Evolutionary conservation across 2,113 vertebrate species (phyloP).

Genomic region (Shinisaurus crocodilurus): DNA sequence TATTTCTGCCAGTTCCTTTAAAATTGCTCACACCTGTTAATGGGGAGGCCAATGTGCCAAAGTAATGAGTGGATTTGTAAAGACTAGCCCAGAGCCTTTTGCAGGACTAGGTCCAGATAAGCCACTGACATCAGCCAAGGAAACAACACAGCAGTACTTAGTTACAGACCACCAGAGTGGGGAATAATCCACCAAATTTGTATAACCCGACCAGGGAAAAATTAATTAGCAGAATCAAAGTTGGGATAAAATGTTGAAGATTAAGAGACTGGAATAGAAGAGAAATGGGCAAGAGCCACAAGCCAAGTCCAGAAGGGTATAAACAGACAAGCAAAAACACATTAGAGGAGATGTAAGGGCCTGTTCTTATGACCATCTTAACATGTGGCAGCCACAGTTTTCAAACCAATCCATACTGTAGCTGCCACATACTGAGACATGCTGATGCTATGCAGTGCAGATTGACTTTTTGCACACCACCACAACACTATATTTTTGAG

Average conservation of each 20-base stretch:
- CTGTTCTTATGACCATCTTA: background rate
- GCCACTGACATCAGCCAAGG: background rate
- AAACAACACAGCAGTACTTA: background rate
- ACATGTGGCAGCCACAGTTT: background rate
- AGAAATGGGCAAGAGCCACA: background rate
- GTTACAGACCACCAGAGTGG: background rate
- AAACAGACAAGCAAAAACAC: background rate
- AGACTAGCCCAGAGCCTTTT: background rate
- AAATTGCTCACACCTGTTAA: background rate
- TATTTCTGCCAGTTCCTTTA: conserved; percentile 20
- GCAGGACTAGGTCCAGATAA: background rate
- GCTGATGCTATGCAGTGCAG: background rate
- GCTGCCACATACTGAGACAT: background rate
- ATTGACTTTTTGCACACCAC: background rate
- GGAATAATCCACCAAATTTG: background rate
- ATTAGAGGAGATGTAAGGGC: background rate
- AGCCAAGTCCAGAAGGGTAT: background rate
- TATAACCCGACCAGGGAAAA: background rate
- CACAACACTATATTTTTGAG: background rate
- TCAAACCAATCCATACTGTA: background rate
- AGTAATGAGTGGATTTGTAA: background rate
- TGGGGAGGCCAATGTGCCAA: background rate
- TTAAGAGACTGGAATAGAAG: background rate
- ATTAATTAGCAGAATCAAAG: background rate
- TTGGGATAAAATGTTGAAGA: background rate